Conservation (phyloP, 1,140 invertebrate species). For the Bombus difficillimus region DNA sequence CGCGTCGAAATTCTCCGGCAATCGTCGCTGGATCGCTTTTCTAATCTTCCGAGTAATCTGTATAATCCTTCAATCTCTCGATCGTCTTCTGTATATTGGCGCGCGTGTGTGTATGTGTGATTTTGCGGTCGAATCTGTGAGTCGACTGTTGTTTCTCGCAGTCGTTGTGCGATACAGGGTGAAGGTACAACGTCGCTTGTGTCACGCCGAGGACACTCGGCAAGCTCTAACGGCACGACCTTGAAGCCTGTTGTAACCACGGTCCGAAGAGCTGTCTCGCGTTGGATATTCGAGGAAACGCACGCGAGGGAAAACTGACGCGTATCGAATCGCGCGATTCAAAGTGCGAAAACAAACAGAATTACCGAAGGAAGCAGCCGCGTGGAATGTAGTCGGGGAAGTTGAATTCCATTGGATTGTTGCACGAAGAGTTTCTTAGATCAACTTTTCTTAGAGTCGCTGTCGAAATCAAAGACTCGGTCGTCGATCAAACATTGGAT, state of each 20-base stretch:
- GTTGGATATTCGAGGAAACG: neutral
- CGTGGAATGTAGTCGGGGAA: neutral
- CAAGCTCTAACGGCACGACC: conserved; percentile 31
- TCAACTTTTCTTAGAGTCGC: too few species aligned
- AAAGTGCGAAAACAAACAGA: conserved; percentile 18
- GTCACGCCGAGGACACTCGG: neutral
- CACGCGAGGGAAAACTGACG: neutral
- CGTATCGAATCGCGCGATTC: neutral
- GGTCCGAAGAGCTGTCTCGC: neutral
- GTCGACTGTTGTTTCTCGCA: neutral
- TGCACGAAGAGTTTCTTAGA: neutral
- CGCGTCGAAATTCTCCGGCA: conserved; percentile 11
- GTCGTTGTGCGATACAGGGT: neutral
- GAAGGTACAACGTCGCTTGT: neutral
- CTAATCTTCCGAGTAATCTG: neutral
- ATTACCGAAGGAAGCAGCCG: neutral
- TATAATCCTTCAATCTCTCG: neutral
- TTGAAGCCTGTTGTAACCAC: conserved; percentile 7
- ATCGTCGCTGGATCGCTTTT: neutral
- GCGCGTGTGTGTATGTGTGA: neutral
- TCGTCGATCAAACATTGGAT: too few species aligned
- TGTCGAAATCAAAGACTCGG: too few species aligned
- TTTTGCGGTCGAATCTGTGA: neutral
- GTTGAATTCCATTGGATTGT: too few species aligned
- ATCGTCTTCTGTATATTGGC: neutral